Conservation (phyloP, 2,797 vertebrate species). For the Phyllotis vaccarum region DNA sequence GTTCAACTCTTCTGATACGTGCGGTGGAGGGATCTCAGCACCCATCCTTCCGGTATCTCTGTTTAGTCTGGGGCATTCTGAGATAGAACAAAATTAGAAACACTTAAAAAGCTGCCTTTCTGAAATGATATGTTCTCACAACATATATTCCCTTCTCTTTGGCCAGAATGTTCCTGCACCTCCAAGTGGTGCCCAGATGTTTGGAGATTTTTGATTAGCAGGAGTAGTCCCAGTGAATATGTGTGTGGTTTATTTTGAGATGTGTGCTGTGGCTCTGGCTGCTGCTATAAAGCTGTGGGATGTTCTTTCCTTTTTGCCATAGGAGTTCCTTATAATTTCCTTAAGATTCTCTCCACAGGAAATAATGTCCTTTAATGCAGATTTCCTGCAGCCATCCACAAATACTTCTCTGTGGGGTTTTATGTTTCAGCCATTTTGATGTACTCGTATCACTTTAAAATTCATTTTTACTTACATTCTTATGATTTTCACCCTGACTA, state of each 20-base stretch:
- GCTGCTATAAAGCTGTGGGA: constrained; percentile 64
- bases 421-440: constrained; percentile 75
- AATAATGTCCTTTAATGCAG: constrained; percentile 74
- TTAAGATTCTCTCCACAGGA: constrained; percentile 76
- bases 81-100: constrained; percentile 53
- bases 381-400: constrained; percentile 76
- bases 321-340: constrained; percentile 77
- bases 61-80: neutral
- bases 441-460: constrained; percentile 81
- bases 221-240: constrained; percentile 60
- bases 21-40: neutral
- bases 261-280: constrained; percentile 46
- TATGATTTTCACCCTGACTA: constrained; percentile 72
- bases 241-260: constrained; percentile 77
- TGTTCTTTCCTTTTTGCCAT: constrained; percentile 75
- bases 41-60: constrained; percentile 16
- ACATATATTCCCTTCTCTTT: constrained; percentile 36
- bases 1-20: neutral
- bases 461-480: constrained; percentile 78
- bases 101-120: neutral
- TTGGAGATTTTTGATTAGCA: constrained; percentile 73
- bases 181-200: constrained; percentile 71
- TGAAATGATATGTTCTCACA: constrained; percentile 15
- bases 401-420: constrained; percentile 80
- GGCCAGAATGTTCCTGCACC: constrained; percentile 34